Evolutionary conservation across 2,113 vertebrate genomes (phyloP), one percentile per base, ranked within the genome.

Genomic region (Mirza zaza): DNA sequence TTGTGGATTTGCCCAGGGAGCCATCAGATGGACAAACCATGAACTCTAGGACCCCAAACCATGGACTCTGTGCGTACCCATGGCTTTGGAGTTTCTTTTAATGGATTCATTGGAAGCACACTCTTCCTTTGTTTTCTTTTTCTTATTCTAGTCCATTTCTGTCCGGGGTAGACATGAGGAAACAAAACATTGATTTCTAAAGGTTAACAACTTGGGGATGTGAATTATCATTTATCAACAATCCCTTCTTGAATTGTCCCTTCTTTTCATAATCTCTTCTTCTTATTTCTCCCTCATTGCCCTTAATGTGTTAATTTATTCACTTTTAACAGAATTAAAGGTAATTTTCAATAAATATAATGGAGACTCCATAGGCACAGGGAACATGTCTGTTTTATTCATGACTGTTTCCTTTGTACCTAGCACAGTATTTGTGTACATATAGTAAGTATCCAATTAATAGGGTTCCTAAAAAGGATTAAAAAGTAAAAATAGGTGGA

Each of bases 321-420:
- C 3, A 50, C 50, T 81, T 94, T 29, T 79, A 89, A 90, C 27
- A 95, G 76, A 76, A 96, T 55, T 52, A 50, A 82, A 82, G 39
- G 70, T 55, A 68, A 77, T 77, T 96, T 94, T 65, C 59, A 67
- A 6, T 67, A 55, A 87, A 70, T 45, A 81, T 39, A 63, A 76
- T 45, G 27, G 61, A 50, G 8, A 36, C 14, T 70, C 50, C n/a
- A 73, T 27, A 95, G 42, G 42, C 50, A 21, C 42, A 93, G 32
- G 67, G 59, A 77, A 15, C 6, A 2, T 57, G 20, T 57, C 39
- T 90, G 15, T 61, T 81, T 95, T 87, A 83, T n/a, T 91, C 61
- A 79, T 32, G 90, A 34, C 18, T 81, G 10, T 82, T 76, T 87
- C 32, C 42, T 50, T 17, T 36, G 2, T 75, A 68, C 73, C 34